phyloP scores from a whole-genome alignment of 2,113 vertebrate genomes.

The Melanerpes formicivorus region DNA sequence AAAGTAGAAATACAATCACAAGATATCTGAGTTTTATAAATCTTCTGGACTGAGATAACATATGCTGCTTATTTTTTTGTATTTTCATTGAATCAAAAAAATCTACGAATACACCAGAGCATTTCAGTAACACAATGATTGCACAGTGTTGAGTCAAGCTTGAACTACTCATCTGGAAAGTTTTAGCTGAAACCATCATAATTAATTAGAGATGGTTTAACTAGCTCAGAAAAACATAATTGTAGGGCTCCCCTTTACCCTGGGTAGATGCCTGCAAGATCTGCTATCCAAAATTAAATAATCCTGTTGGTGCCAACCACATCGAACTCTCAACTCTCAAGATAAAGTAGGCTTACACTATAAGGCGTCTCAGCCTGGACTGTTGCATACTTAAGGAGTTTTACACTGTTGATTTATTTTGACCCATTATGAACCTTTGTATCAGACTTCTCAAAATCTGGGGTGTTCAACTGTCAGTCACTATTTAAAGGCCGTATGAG shows the following conservation, averaged over 20 bases:
- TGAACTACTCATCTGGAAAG: constrained; percentile 45
- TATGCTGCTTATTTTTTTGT: neutral
- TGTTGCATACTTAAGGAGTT: neutral
- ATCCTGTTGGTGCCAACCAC: neutral
- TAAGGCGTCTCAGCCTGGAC: neutral
- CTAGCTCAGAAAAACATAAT: neutral
- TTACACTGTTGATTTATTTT: neutral
- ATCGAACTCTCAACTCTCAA: neutral
- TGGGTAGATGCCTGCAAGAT: neutral
- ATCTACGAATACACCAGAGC: neutral
- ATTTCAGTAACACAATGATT: constrained; percentile 1
- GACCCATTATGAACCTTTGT: neutral
- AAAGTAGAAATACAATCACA: constrained; percentile 13
- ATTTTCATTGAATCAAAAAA: constrained; percentile 23
- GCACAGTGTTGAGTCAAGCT: constrained; percentile 1
- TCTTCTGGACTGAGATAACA: constrained; percentile 12
- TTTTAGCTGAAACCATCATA: constrained; percentile 38
- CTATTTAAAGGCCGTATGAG: neutral
- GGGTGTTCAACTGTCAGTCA: neutral
- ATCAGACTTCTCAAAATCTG: neutral
- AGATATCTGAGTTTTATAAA: constrained; percentile 24
- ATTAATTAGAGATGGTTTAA: constrained; percentile 62
- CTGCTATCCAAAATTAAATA: constrained; percentile 15
- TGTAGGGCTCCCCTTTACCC: neutral
- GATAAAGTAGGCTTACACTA: neutral